These are phyloP conservation scores for Zeus faber DNA, from an alignment of 2,113 vertebrate genomes.

Conservation along the genomic window DNA sequence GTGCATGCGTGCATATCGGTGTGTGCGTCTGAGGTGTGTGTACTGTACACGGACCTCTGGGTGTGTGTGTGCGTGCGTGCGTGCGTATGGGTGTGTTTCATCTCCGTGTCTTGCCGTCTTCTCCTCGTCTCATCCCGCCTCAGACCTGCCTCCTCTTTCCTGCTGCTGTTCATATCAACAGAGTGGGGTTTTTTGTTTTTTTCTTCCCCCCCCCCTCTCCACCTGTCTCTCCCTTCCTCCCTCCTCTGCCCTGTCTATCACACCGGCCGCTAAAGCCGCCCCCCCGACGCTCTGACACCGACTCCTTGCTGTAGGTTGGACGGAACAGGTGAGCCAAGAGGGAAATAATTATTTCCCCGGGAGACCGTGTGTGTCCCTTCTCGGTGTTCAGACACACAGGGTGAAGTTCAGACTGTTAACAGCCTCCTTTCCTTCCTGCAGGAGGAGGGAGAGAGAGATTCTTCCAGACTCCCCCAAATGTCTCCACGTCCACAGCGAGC, in stretches of 20 bases:
- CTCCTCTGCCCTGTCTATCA: conserved; percentile 18
- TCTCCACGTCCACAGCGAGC: too few species aligned
- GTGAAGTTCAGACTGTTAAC: too few species aligned
- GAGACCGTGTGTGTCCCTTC: conserved; percentile 24
- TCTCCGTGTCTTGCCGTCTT: not conserved
- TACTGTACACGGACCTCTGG: too few species aligned
- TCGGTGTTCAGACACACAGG: too few species aligned
- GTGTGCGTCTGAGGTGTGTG: not conserved
- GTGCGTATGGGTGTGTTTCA: not conserved
- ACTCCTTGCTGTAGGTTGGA: conserved; percentile 41
- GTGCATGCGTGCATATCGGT: not conserved
- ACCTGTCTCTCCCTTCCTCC: conserved; percentile 15
- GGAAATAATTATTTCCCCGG: conserved; percentile 53
- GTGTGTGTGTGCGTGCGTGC: not conserved
- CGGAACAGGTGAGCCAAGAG: conserved; percentile 26
- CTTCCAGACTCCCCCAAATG: too few species aligned
- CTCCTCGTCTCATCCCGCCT: not conserved
- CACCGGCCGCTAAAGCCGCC: conserved; percentile 29
- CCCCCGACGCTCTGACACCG: conserved; percentile 37
- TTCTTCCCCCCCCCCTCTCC: conserved; percentile 18
- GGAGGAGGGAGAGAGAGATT: too few species aligned
- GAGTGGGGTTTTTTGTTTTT: not conserved
- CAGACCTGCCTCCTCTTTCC: not conserved
- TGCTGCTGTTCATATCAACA: not conserved
- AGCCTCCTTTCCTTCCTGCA: too few species aligned